Conservation (phyloP, 2,888 invertebrate species). For the Serripes groenlandicus region DNA sequence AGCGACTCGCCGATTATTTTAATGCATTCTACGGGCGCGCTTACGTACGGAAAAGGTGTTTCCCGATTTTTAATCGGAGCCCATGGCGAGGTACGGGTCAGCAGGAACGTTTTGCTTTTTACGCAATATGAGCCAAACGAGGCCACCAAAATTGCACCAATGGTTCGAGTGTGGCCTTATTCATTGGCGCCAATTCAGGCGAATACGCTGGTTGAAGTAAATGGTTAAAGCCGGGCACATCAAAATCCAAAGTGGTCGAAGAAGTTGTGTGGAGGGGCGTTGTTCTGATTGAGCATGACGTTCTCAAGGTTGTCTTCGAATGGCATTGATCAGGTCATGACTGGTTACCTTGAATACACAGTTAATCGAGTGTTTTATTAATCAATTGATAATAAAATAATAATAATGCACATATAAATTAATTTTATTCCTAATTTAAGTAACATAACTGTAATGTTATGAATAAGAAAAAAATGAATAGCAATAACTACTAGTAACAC, state of each 20-base stretch:
- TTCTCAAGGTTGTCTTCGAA: conserved; percentile 14
- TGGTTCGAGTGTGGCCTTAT: no score
- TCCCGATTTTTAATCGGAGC: no score
- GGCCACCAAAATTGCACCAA: no score
- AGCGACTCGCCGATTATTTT: no score
- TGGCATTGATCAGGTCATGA: conserved; percentile 1
- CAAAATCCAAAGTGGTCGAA: not conserved
- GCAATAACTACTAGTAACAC: not conserved
- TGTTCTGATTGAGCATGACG: conserved; percentile 14
- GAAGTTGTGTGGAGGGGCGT: conserved; percentile 15
- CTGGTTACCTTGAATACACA: conserved; percentile 11
- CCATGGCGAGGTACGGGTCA: no score
- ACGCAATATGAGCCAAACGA: no score
- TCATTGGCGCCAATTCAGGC: not conserved
- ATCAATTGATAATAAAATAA: not conserved
- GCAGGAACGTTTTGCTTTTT: no score
- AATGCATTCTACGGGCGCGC: no score
- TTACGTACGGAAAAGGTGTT: no score
- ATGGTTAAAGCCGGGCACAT: conserved; percentile 5
- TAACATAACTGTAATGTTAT: not conserved
- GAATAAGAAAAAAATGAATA: not conserved
- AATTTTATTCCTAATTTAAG: not conserved
- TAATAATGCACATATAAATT: not conserved
- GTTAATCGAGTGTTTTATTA: not conserved
- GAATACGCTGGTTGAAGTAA: not conserved